Base-by-base conservation (phyloP, 37 sponge, comb jelly and placozoan genomes). In the Cladorhizidae sp. region DNA sequence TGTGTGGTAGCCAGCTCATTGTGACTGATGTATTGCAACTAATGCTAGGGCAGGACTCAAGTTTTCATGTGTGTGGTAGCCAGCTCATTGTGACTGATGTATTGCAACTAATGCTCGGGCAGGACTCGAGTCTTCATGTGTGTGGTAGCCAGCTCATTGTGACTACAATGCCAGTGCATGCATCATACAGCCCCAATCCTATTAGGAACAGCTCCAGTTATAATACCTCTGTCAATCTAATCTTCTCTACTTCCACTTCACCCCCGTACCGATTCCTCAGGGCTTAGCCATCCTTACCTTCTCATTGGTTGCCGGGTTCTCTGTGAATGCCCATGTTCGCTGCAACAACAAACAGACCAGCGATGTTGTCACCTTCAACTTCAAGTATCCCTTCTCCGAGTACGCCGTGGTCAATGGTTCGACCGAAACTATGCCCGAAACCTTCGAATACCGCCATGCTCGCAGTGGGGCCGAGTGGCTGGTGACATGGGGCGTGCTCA, bases 401-500 rank as follows among this genome's bases (percentile, higher is more conserved):
- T 54, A 54, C 37, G 6, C 54, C 25, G 23, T 31, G 6, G 3
- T 25, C 2, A 54, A 74, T 28, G 28, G 54, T 29, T 29, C 81
- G 1, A 33, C 6, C 23, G 20, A 56, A 1, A 1, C 0, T 26
- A 40, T 37, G 3, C 15, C 0, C 39, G 0, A 36, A 20, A 5
- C 40, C 35, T 61, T 61, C 43, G n/a, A 18, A 5, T 37, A 59
- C 61, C 3, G 2, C 43, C 40, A n/a, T 58, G 26, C 29, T 6
- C 2, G 12, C 1, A 23, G 25, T 11, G 40, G 39, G 8, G 81
- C 81, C 0, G 51, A 86, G 88, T 84, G 87, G 50, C 86, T 90
- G 64, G 94, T 94, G 29, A 67, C 78, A 8, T 90, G 88, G 91
- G 91, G 91, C 18, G 82, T 81, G 9, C 51, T 87, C 26, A 73